A percentile compares a stretch with the other conserved stretches of the same genome.
These are phyloP conservation scores for Stegostoma tigrinum DNA, from an alignment of 2,113 vertebrate genomes.

Conservation along the genomic window DNA sequence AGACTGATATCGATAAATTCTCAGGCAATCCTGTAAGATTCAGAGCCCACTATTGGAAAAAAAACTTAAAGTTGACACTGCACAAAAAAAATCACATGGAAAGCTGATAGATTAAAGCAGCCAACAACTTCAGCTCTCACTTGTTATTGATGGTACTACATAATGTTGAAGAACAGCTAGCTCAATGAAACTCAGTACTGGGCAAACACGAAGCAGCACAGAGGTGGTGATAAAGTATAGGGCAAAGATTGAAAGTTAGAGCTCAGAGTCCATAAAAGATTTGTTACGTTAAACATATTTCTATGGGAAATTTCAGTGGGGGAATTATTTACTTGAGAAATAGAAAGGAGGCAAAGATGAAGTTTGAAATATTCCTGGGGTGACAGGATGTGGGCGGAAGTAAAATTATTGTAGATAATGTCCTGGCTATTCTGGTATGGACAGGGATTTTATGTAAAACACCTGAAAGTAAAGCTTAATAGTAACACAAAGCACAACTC, in stretches of 20 bases:
- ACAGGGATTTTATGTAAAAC: neutral
- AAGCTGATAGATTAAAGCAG: neutral
- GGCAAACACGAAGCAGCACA: neutral
- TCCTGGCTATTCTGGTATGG: neutral
- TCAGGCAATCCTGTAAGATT: neutral
- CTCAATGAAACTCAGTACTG: neutral
- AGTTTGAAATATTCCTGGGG: neutral
- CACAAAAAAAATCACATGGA: neutral
- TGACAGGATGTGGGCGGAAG: neutral
- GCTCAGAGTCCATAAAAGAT: neutral
- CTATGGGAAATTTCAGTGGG: neutral
- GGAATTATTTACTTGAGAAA: neutral
- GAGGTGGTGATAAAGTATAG: neutral
- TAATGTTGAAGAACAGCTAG: neutral
- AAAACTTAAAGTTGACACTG: neutral
- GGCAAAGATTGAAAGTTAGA: neutral
- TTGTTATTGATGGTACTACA: neutral
- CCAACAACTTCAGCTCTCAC: neutral
- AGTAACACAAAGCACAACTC: neutral
- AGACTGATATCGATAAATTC: neutral
- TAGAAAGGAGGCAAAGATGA: neutral
- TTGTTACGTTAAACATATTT: neutral
- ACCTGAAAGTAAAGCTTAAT: neutral
- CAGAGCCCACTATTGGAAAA: neutral
- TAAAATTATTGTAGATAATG: neutral